A percentile compares a stretch with the other conserved stretches of the same genome.
Evolutionary conservation across 2,797 vertebrate species (phyloP).

Genomic region (Ibycter americanus): DNA sequence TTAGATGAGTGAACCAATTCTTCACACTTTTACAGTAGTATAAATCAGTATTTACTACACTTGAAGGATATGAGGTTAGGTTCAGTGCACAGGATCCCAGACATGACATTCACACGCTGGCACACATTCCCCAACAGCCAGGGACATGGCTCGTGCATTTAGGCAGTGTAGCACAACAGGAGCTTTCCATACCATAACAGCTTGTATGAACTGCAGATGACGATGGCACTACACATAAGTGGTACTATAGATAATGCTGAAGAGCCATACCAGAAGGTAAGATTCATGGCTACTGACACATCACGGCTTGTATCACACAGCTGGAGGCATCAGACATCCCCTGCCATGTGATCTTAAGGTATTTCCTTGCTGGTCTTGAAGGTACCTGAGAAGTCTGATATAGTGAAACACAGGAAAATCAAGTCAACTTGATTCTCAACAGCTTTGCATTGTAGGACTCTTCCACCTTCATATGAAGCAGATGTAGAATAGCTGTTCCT

Average conservation of each 20-base stretch:
- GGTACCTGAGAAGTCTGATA: not conserved
- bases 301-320: not conserved
- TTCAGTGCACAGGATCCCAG: not conserved
- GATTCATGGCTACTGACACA: not conserved
- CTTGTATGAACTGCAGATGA: not conserved
- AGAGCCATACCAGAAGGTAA: not conserved
- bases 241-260: not conserved
- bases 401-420: not conserved
- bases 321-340: not conserved
- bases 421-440: not conserved
- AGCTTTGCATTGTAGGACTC: not conserved
- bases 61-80: not conserved
- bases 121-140: not conserved
- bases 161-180: not conserved
- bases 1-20: not conserved
- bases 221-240: not conserved
- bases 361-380: not conserved
- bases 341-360: fast-evolving
- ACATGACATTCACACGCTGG: not conserved
- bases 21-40: not conserved
- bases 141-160: fast-evolving
- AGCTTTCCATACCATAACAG: not conserved
- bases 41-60: not conserved
- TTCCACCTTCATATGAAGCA: not conserved
- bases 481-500: not conserved